Percentiles rank a stretch among this genome's conserved stretches.
Evolutionary conservation across 2,113 vertebrate genomes (phyloP).

Genomic region (Canis aureus): DNA sequence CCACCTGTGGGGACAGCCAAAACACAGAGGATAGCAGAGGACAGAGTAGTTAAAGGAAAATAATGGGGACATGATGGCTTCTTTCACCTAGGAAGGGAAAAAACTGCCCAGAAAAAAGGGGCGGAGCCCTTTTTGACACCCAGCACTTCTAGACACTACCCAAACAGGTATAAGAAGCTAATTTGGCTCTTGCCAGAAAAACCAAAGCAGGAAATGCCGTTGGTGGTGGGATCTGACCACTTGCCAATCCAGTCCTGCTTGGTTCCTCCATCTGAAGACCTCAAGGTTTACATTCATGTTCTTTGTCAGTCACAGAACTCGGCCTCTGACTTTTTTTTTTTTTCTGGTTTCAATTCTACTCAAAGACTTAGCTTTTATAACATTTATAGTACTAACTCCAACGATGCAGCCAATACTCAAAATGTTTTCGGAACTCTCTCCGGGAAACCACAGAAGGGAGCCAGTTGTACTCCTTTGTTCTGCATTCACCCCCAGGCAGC

Average conservation of each 20-base stretch:
- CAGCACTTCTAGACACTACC: fast-evolving
- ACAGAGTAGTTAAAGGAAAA: fast-evolving
- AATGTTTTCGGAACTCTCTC: background rate
- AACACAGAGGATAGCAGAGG: background rate
- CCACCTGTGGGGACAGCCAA: slow-evolving; percentile 89
- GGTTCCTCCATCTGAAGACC: background rate
- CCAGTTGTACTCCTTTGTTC: background rate
- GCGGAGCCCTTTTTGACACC: background rate
- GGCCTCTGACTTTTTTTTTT: background rate
- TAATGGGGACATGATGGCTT: background rate
- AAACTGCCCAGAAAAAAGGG: background rate
- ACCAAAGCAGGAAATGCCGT: background rate
- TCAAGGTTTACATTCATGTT: too few species aligned
- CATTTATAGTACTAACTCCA: background rate
- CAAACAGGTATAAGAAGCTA: background rate
- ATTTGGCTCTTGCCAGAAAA: background rate
- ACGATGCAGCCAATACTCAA: background rate
- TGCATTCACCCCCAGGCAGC: background rate
- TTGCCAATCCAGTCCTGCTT: background rate
- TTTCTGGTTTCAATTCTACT: background rate
- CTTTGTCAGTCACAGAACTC: background rate
- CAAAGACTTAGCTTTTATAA: background rate
- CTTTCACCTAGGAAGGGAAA: background rate
- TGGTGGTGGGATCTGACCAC: background rate
- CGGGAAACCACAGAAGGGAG: background rate